Conservation (phyloP, 1,140 invertebrate species). For the Diabrotica virgifera region DNA sequence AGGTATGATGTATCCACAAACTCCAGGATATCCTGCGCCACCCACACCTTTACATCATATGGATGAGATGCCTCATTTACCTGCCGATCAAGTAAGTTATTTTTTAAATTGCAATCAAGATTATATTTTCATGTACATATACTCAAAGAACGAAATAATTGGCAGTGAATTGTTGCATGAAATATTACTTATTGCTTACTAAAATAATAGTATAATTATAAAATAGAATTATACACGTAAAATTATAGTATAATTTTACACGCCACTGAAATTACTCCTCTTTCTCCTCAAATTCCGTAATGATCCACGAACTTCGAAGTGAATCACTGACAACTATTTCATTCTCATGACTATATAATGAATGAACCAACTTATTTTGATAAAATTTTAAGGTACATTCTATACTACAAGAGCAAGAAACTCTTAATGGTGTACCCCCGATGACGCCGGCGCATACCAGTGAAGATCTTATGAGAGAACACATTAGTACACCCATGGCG, state of each 20-base stretch:
- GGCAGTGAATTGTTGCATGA: too few relatives aligned
- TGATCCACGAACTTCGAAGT: too few relatives aligned
- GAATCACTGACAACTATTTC: too few relatives aligned
- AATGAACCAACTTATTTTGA: too few relatives aligned
- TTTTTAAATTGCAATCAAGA: neutral
- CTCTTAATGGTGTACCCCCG: conserved; percentile 33
- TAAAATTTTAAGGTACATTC: conserved; percentile 35
- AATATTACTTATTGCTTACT: too few relatives aligned
- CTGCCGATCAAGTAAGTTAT: conserved; percentile 49
- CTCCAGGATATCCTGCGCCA: conserved; percentile 39
- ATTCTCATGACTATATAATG: too few relatives aligned
- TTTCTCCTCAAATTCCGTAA: too few relatives aligned
- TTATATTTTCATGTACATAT: neutral
- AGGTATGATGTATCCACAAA: conserved; percentile 21
- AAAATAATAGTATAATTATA: too few relatives aligned
- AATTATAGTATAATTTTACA: too few relatives aligned
- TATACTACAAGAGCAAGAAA: conserved; percentile 43
- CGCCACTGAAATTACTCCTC: neutral
- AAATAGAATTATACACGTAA: too few relatives aligned
- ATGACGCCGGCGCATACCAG: conserved; percentile 41
- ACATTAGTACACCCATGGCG: conserved; percentile 36
- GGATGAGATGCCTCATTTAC: conserved; percentile 54
- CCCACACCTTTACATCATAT: conserved; percentile 44
- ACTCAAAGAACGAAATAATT: too few relatives aligned
- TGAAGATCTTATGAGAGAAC: conserved; percentile 29